phyloP scores from a whole-genome alignment of 1,140 invertebrate genomes.

The Holcopasites calliopsidis region DNA sequence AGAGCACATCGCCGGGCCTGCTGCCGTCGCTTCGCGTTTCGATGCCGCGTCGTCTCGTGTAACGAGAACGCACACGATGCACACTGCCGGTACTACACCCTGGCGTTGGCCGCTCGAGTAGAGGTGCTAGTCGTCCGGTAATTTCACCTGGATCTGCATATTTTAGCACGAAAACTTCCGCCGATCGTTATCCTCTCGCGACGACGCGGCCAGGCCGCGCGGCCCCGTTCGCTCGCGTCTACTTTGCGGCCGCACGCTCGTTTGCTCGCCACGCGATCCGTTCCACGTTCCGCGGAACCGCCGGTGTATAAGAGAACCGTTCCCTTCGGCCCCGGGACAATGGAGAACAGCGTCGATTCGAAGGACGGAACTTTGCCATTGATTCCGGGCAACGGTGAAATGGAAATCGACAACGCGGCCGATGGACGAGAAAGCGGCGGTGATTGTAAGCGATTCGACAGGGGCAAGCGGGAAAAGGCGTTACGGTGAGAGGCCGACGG shows the following conservation, averaged over 20 bases:
- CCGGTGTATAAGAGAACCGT: too few species aligned
- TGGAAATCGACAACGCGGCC: neutral
- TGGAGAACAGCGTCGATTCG: neutral
- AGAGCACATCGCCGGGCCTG: neutral
- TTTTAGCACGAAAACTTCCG: slow-evolving; percentile 80
- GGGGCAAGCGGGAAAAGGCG: too few species aligned
- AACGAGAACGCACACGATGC: slow-evolving; percentile 36
- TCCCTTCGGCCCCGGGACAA: slow-evolving; percentile 4
- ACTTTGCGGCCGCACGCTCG: slow-evolving; percentile 41
- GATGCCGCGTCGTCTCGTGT: slow-evolving; percentile 14
- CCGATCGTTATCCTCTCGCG: slow-evolving; percentile 76
- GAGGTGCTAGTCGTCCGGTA: slow-evolving; percentile 71
- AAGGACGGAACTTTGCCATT: too few species aligned
- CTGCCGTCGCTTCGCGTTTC: slow-evolving; percentile 13
- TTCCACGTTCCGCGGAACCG: slow-evolving; percentile 1
- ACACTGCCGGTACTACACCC: slow-evolving; percentile 24
- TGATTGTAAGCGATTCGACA: neutral
- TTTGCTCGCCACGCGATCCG: slow-evolving; percentile 36
- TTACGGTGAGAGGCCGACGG: neutral
- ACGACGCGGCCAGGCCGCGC: slow-evolving; percentile 36
- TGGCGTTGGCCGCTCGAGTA: slow-evolving; percentile 32
- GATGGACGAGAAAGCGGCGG: neutral
- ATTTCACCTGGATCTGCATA: slow-evolving; percentile 78
- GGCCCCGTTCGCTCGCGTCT: slow-evolving; percentile 12
- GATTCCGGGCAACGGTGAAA: too few species aligned